phyloP scores from a whole-genome alignment of 2,888 invertebrate species.

The Dione vanillae region DNA sequence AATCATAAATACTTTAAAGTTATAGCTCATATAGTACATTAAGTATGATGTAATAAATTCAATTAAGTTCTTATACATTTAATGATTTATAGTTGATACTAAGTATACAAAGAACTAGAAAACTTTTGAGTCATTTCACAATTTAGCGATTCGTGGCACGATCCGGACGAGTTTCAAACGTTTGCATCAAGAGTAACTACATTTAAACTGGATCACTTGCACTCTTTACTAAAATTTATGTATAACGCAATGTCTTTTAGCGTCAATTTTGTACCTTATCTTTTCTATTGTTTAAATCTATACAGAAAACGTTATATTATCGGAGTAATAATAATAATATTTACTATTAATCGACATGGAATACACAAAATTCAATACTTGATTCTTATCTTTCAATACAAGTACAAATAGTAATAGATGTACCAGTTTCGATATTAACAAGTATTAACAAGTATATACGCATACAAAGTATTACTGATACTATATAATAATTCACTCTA shows the following conservation, averaged over 20 bases:
- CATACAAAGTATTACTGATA: background rate
- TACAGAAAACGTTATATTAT: no score
- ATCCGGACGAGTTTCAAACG: slow-evolving; percentile 62
- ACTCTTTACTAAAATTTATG: slow-evolving; percentile 44
- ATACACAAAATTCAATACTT: background rate
- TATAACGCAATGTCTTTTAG: slow-evolving; percentile 34
- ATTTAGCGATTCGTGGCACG: slow-evolving; percentile 55
- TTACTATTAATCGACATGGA: background rate
- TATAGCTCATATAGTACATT: background rate
- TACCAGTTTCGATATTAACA: no score
- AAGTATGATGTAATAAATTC: background rate
- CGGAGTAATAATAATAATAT: no score
- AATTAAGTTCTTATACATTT: background rate
- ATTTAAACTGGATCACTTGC: slow-evolving; percentile 61
- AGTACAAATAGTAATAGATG: no score
- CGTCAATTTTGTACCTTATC: background rate
- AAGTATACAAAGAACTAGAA: slow-evolving; percentile 24
- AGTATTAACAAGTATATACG: background rate
- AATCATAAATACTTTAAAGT: background rate
- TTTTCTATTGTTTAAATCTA: slow-evolving; percentile 10
- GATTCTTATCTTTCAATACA: no score
- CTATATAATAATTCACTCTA: background rate
- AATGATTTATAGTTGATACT: background rate
- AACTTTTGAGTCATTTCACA: slow-evolving; percentile 47
- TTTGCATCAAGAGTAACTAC: slow-evolving; percentile 53